Conservation (phyloP, 1,140 invertebrate genomes). For the Theocolax elegans region DNA sequence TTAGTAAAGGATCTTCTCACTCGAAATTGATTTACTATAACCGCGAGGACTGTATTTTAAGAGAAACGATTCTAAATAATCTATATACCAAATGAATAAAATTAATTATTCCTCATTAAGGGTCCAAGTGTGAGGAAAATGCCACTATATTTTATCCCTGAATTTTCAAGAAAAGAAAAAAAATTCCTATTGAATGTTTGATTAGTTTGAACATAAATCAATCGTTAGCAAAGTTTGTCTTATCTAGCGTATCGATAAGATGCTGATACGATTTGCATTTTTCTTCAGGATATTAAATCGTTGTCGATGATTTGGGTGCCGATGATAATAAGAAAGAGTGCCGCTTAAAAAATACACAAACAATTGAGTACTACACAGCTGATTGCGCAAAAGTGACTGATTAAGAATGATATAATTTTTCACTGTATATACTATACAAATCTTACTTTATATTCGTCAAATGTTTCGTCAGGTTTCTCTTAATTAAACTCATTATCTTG, state of each 20-base stretch:
- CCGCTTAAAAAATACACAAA: not conserved
- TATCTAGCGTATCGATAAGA: constrained; percentile 8
- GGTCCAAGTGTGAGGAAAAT: too few relatives aligned
- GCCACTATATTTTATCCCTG: too few relatives aligned
- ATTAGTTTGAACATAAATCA: constrained; percentile 16
- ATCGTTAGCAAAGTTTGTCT: not conserved
- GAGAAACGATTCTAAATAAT: too few relatives aligned
- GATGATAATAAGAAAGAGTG: not conserved
- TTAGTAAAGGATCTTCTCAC: too few relatives aligned
- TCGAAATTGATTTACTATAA: too few relatives aligned
- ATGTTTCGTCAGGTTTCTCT: too few relatives aligned
- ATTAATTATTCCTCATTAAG: too few relatives aligned
- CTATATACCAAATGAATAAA: too few relatives aligned
- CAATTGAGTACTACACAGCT: not conserved
- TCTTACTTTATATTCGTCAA: not conserved
- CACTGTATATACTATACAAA: not conserved
- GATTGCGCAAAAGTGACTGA: not conserved
- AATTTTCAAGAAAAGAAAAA: not conserved
- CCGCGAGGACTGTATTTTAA: too few relatives aligned
- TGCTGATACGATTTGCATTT: constrained; percentile 22
- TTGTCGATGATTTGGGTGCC: not conserved
- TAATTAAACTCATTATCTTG: too few relatives aligned
- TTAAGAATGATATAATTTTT: not conserved
- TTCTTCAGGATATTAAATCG: not conserved
- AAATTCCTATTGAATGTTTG: constrained; percentile 7